Evolutionary conservation across 2,797 vertebrate species (phyloP).

Genomic region (Clangula hyemalis): DNA sequence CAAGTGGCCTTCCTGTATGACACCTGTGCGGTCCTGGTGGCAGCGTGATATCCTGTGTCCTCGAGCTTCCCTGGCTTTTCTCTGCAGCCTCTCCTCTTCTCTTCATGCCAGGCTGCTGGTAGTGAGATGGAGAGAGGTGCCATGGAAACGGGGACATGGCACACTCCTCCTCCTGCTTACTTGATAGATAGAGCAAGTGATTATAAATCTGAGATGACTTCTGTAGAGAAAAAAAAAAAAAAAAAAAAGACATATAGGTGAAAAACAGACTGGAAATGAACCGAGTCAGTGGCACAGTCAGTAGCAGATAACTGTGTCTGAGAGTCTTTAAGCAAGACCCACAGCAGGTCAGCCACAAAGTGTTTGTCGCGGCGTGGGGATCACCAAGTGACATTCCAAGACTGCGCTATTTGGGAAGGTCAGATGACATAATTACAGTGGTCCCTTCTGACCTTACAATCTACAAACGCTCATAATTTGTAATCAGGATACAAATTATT

Average conservation of each 20-base stretch:
- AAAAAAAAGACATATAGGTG: background rate
- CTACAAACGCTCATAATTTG: slow-evolving; percentile 55
- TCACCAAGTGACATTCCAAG: background rate
- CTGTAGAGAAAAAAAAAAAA: background rate
- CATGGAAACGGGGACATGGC: background rate
- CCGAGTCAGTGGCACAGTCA: background rate
- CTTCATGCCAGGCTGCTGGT: background rate
- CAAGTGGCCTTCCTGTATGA: background rate
- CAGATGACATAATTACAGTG: slow-evolving; percentile 1
- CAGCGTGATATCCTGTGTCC: fast-evolving
- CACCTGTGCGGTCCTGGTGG: background rate
- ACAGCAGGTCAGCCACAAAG: background rate
- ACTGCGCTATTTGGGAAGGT: background rate
- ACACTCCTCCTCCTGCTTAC: background rate
- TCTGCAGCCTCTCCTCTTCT: background rate
- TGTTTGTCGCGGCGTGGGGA: fast-evolving
- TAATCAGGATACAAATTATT: slow-evolving; percentile 70
- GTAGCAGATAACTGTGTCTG: background rate
- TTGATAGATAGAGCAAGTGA: no score
- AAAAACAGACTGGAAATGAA: background rate
- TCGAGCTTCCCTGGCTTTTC: background rate
- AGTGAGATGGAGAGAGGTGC: background rate
- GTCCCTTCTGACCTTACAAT: slow-evolving; percentile 50
- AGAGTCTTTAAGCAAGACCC: background rate
- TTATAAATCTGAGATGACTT: background rate